phyloP scores from a whole-genome alignment of 37 sponge, comb jelly and placozoan genomes.

The Hexactinellida sp. region DNA sequence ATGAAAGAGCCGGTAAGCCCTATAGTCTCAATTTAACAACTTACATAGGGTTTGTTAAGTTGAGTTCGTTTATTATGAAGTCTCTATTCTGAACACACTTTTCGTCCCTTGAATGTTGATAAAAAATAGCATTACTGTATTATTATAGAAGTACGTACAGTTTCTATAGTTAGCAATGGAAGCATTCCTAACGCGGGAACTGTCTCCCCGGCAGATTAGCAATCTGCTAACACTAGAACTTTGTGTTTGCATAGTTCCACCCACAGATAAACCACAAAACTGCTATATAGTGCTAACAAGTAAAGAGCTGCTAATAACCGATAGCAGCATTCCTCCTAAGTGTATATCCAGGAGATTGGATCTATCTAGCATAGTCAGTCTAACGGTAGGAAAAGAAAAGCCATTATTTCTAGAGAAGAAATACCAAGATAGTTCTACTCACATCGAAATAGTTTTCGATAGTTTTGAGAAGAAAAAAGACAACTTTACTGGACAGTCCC shows the following conservation, averaged over 20 bases:
- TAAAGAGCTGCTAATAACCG: background rate
- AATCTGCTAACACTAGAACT: background rate
- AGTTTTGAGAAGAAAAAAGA: too few relatives aligned
- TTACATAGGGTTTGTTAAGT: too few relatives aligned
- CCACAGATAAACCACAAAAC: background rate
- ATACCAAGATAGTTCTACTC: background rate
- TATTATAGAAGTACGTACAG: too few relatives aligned
- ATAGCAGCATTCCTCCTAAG: background rate
- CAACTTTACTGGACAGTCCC: too few relatives aligned
- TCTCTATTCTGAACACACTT: too few relatives aligned
- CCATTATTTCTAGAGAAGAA: background rate
- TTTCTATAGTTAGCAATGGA: background rate
- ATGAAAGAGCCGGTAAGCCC: too few relatives aligned
- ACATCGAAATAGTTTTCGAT: background rate
- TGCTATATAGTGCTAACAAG: background rate
- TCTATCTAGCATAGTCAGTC: background rate
- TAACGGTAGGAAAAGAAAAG: background rate
- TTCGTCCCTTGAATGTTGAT: too few relatives aligned
- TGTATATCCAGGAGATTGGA: background rate
- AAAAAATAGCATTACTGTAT: too few relatives aligned
- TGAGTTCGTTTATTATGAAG: too few relatives aligned
- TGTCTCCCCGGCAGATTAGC: background rate
- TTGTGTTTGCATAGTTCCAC: background rate
- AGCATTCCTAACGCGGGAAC: background rate
- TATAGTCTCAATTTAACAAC: too few relatives aligned